phyloP scores from a whole-genome alignment of 2,113 vertebrate genomes.

The Cyanoliseus patagonus region DNA sequence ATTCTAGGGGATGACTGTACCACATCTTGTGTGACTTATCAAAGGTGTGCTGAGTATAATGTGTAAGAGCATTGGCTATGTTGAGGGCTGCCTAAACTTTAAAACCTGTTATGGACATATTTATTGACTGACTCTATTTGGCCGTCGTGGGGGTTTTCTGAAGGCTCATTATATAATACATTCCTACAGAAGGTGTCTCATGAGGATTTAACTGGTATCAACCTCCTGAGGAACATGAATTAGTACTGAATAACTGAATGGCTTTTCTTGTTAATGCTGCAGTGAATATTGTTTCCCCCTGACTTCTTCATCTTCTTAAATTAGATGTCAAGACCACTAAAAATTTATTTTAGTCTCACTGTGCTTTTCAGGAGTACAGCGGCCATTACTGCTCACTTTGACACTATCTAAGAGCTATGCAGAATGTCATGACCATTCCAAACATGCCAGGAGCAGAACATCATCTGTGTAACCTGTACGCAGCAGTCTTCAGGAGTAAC shows the following conservation, averaged over 20 bases:
- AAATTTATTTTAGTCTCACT: neutral
- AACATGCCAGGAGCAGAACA: neutral
- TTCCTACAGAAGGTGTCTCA: neutral
- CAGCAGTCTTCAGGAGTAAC: neutral
- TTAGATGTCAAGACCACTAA: neutral
- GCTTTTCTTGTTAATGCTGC: neutral
- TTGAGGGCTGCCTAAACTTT: neutral
- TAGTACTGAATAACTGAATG: neutral
- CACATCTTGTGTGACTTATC: neutral
- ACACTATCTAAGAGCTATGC: neutral
- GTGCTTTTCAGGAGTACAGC: neutral
- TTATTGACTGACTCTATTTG: neutral
- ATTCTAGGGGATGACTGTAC: too few relatives aligned
- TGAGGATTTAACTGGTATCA: neutral
- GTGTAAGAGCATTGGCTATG: neutral
- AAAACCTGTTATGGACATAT: neutral
- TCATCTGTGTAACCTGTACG: neutral
- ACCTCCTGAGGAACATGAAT: neutral
- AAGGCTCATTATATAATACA: neutral
- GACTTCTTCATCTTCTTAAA: neutral
- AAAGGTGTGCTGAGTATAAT: neutral
- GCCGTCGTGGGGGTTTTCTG: fast-evolving
- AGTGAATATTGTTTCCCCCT: neutral
- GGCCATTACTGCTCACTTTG: neutral
- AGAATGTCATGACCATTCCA: neutral